phyloP scores from a whole-genome alignment of 2,888 invertebrate genomes.

The Rhagium mordax region DNA sequence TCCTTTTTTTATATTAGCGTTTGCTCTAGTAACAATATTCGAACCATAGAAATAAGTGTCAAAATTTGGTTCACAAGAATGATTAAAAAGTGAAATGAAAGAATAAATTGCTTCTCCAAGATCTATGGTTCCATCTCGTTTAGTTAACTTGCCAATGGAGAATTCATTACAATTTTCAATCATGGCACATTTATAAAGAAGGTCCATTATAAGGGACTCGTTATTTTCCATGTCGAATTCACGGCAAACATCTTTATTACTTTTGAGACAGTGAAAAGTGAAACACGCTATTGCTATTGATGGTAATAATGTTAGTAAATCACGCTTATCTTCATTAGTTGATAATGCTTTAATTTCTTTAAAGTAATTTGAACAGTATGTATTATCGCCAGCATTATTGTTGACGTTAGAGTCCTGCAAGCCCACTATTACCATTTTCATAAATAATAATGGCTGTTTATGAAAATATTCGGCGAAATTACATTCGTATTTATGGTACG shows the following conservation, averaged over 20 bases:
- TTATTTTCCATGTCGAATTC: constrained; percentile 49
- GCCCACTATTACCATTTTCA: constrained; percentile 74
- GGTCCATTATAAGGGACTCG: constrained; percentile 29
- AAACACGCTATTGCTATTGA: constrained; percentile 77
- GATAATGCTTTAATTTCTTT: constrained; percentile 76
- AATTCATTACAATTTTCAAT: constrained; percentile 25
- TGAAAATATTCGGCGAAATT: constrained; percentile 75
- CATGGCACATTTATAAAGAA: constrained; percentile 28
- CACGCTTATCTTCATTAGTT: constrained; percentile 77
- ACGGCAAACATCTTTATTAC: constrained; percentile 73
- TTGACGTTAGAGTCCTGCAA: constrained; percentile 66
- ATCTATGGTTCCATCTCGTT: background rate
- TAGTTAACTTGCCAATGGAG: constrained; percentile 20
- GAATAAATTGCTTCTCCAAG: constrained; percentile 41
- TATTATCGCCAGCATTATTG: constrained; percentile 34
- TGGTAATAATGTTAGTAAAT: constrained; percentile 78
- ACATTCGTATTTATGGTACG: constrained; percentile 86
- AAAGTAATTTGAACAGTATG: constrained; percentile 72
- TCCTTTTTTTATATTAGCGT: constrained; percentile 41
- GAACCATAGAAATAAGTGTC: constrained; percentile 35
- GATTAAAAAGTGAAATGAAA: constrained; percentile 42
- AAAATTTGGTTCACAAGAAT: constrained; percentile 47
- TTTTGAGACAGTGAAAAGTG: constrained; percentile 75
- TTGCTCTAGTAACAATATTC: constrained; percentile 39
- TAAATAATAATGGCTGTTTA: constrained; percentile 78